Base-by-base conservation (phyloP, 2,113 vertebrate species). In the Regulus satrapa region DNA sequence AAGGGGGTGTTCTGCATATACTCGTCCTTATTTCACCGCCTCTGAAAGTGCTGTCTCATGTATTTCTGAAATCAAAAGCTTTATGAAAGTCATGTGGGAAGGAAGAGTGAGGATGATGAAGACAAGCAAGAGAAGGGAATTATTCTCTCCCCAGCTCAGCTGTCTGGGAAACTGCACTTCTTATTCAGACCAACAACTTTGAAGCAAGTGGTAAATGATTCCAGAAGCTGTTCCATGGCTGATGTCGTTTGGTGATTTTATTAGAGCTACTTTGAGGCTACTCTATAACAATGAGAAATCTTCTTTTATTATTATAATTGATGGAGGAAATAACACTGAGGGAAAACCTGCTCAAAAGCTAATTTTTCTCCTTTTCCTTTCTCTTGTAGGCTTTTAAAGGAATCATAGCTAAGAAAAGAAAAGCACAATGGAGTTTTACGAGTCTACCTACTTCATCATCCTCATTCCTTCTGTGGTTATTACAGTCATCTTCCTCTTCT, bases 401-500 rank as follows among this genome's bases (percentile, higher is more conserved):
- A 76, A 76, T 83, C 81, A 67, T 8, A 85, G 38, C 93, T 78
- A 68, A 94, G 79, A 72, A 89, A n/a, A n/a, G n/a, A n/a, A 92
- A 96, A 99, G 98, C 98, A 98, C 98, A 96, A 98, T 99, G 98
- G 99, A 99, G 96, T 98, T 99, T 96, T 99, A 99, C 3, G 99
- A 99, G 97, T 99, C 99, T 43, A 99, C 99, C 90, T 99, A 99
- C 98, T 99, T 99, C 56, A 98, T 99, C 94, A 97, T 99, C 97
- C 98, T 99, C 97, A 98, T 99, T 89, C 99, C 99, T 91, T 98
- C 98, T 24, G 98, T 99, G 94, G 99, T 99, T 86, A 99, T 99
- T 41, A 98, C 98, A 56, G 98, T 99, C 92, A 99, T 99, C 97
- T 99, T 99, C 98, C 98, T 99, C 88, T 99, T 99, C 98, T 99